Conservation (phyloP, 2,113 vertebrate genomes). For the Poeciliopsis occidentalis region DNA sequence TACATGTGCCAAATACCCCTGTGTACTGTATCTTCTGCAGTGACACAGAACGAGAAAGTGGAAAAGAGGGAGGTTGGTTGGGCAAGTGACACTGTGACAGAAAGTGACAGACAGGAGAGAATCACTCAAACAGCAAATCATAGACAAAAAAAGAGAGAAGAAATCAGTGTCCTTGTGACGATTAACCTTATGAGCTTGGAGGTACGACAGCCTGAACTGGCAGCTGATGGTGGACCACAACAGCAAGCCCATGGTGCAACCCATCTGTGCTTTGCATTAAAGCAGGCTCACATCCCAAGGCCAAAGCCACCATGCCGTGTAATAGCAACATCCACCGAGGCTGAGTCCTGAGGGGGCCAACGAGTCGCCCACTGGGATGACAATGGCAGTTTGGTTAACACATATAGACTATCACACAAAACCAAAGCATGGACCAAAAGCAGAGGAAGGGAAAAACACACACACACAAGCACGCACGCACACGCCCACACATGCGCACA, state of each 20-base stretch:
- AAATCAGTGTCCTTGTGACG: conserved; percentile 46
- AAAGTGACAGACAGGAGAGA: conserved; percentile 25
- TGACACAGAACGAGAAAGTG: conserved; percentile 12
- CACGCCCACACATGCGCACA: no score
- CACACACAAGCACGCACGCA: no score
- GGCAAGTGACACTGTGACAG: conserved; percentile 12
- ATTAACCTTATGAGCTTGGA: conserved; percentile 58
- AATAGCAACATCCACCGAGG: conserved; percentile 69
- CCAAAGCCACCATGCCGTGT: conserved; percentile 64
- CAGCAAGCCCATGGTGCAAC: conserved; percentile 64
- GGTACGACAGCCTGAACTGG: conserved; percentile 56
- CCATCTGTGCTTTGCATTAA: conserved; percentile 79
- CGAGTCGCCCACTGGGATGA: conserved; percentile 76
- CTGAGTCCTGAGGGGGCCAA: conserved; percentile 70
- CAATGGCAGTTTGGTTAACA: conserved; percentile 74
- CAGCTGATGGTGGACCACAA: conserved; percentile 51
- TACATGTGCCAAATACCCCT: conserved; percentile 48
- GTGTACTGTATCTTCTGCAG: conserved; percentile 25
- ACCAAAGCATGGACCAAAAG: conserved; percentile 12
- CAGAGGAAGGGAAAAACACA: conserved; percentile 6
- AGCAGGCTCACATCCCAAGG: conserved; percentile 70
- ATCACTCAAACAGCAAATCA: conserved; percentile 30
- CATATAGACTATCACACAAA: conserved; percentile 27
- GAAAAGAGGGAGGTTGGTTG: conserved; percentile 2
- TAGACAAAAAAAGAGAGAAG: conserved; percentile 14